Base-by-base conservation (phyloP, 2,797 vertebrate genomes). In the Nannoperca obscura region DNA sequence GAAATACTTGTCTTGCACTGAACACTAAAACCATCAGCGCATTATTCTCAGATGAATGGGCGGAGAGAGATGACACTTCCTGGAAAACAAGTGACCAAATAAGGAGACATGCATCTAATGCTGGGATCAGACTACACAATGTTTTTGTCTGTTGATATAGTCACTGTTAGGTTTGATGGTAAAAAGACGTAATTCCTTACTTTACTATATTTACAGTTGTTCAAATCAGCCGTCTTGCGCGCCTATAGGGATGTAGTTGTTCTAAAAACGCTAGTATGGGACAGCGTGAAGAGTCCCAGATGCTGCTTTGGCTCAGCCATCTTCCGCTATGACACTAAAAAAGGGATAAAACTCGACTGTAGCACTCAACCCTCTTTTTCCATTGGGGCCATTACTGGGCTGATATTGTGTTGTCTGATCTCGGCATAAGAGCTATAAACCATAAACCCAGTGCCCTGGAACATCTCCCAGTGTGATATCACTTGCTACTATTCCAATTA, bases 341-440 rank as follows among this genome's bases (percentile, higher is more conserved):
- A 54, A 27, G 14, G 14, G 53, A 57, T 14, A 22, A 59, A 59
- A 22, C 3, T 3, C n/a, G 34, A 58, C 1, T n/a, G 9, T 5
- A 3, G 19, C 2, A 1, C 11, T n/a, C 13, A n/a, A 22, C 11
- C 5, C n/a, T 44, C 22, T 52, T 24, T 59, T 34, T 34, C 7
- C n/a, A 11, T 49, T 50, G 0, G 3, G 44, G 9, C 4, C 5
- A 72, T 44, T 57, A 32, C 15, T 2, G 3, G 19, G n/a, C n/a
- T 13, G 42, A 64, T 69, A 59, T 34, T 64, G 64, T 73, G 76
- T 67, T 30, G 82, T 74, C 74, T 78, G 61, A 84, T 78, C 64
- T 61, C 38, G 0, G 60, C 42, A 14, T 66, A 6, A 71, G 61
- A 60, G 30, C 50, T 49, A 36, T 19, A 57, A 42, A 60, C 44